These are phyloP conservation scores for Tridacna gigas DNA, from an alignment of 2,888 invertebrate genomes.

Conservation along the genomic window DNA sequence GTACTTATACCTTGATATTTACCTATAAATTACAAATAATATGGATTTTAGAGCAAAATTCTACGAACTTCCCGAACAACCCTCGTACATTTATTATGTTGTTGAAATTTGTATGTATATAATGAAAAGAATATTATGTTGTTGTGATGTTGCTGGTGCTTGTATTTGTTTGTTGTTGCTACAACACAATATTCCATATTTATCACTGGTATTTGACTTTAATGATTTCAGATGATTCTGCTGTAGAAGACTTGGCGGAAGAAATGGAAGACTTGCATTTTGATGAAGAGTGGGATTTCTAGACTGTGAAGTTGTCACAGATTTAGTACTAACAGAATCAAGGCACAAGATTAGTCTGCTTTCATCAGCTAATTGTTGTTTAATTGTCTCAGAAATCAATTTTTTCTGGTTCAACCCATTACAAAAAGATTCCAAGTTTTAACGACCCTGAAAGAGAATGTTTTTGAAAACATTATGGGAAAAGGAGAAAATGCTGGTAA, in stretches of 20 bases:
- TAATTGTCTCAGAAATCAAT: not conserved
- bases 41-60: too few species aligned
- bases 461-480: not conserved
- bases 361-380: not conserved
- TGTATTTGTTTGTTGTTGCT: not conserved
- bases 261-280: slow-evolving; percentile 66
- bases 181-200: not conserved
- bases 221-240: slow-evolving; percentile 57
- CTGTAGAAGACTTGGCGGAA: slow-evolving; percentile 63
- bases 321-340: not conserved
- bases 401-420: not conserved
- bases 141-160: too few species aligned
- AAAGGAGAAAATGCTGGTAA: not conserved
- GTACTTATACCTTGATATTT: too few species aligned
- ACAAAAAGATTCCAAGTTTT: not conserved
- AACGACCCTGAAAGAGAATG: not conserved
- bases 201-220: not conserved
- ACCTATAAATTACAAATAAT: too few species aligned
- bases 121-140: too few species aligned
- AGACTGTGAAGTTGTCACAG: not conserved
- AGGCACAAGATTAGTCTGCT: not conserved
- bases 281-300: slow-evolving; percentile 64
- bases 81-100: too few species aligned
- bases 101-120: too few species aligned
- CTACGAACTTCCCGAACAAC: too few species aligned